Conservation (phyloP, 2,797 vertebrate genomes). For the Darevskia nairensis region DNA sequence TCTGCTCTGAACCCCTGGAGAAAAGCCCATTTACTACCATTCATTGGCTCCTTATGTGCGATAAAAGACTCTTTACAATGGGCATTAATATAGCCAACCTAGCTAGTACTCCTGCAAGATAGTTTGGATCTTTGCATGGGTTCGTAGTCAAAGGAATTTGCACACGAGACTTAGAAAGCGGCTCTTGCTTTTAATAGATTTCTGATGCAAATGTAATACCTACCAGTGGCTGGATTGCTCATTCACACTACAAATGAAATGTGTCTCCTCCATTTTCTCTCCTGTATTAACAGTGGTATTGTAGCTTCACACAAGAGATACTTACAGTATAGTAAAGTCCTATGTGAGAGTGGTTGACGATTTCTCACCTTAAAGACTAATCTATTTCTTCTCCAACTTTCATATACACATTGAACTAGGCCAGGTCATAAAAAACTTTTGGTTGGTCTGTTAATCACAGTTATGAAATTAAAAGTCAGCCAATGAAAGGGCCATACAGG, state of each 20-base stretch:
- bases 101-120: neutral
- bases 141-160: neutral
- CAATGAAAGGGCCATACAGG: no score
- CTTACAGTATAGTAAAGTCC: neutral
- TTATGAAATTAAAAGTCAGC: neutral
- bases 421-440: neutral
- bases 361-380: neutral
- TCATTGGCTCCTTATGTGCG: neutral
- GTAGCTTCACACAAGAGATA: neutral
- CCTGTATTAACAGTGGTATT: neutral
- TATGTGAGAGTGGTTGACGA: neutral
- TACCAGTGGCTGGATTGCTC: neutral
- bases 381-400: neutral
- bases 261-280: neutral
- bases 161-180: neutral
- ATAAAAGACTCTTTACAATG: neutral
- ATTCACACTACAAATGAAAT: neutral
- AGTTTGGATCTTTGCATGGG: neutral
- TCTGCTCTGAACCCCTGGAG: neutral
- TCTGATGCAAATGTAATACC: neutral
- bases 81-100: neutral
- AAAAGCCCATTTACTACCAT: neutral
- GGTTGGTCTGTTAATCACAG: neutral
- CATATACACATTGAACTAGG: neutral
- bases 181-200: neutral